Conservation (phyloP, 2,888 invertebrate species). For the Ichneumon xanthorius region DNA sequence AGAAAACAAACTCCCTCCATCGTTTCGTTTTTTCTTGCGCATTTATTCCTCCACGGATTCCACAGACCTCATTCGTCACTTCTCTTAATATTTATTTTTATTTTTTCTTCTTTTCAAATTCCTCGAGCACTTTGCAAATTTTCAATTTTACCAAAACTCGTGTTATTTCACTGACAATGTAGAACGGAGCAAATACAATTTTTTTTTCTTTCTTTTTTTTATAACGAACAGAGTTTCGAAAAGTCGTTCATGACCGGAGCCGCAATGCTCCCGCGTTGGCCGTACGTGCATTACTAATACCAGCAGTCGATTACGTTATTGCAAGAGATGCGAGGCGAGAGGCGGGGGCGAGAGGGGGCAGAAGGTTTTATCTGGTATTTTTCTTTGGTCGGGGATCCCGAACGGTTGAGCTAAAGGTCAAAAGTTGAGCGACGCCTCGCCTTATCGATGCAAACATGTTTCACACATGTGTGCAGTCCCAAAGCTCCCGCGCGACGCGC, state of each 20-base stretch:
- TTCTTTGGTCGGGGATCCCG: conserved; percentile 73
- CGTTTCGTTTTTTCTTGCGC: background rate
- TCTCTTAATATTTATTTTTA: background rate
- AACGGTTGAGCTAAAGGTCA: conserved; percentile 80
- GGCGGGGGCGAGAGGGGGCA: background rate
- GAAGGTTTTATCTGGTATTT: conserved; percentile 72
- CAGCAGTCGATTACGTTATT: conserved; percentile 26
- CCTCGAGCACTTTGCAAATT: conserved; percentile 27
- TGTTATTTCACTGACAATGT: background rate
- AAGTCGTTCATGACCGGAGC: conserved; percentile 17
- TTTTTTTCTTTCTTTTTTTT: background rate
- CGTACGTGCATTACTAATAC: conserved; percentile 24
- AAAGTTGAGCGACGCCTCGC: conserved; percentile 78
- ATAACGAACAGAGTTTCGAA: background rate
- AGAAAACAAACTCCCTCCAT: conserved; percentile 13
- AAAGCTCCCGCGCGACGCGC: background rate
- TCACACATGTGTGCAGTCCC: conserved; percentile 53
- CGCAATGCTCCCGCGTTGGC: conserved; percentile 44
- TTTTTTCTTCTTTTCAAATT: conserved; percentile 4
- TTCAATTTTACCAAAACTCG: conserved; percentile 8
- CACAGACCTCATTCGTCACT: conserved; percentile 3
- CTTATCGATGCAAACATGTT: conserved; percentile 79
- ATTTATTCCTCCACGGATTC: conserved; percentile 10
- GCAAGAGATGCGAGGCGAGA: conserved; percentile 23
- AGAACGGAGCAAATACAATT: too few relatives aligned